phyloP scores from a whole-genome alignment of 2,797 vertebrate genomes.

The Sebastes hubbsi region DNA sequence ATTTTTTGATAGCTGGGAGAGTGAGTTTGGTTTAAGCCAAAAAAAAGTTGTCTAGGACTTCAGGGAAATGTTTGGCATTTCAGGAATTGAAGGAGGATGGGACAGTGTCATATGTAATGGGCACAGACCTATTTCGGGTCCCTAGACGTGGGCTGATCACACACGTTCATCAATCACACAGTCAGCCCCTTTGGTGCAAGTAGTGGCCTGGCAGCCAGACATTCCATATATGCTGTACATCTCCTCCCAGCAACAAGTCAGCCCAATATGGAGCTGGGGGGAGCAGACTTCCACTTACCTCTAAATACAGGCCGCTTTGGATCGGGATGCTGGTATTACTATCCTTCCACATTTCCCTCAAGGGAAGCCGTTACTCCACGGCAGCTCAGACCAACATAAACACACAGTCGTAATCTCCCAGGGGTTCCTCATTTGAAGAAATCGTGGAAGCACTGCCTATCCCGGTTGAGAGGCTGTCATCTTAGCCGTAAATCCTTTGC shows the following conservation, averaged over 20 bases:
- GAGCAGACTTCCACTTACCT: not conserved
- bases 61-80: constrained; percentile 54
- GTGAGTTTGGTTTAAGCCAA: not conserved
- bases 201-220: constrained; percentile 34
- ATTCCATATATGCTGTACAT: constrained; percentile 53
- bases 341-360: constrained; percentile 6
- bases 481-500: constrained; percentile 31
- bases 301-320: constrained; percentile 4
- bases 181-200: constrained; percentile 24
- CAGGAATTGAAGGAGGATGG: constrained; percentile 52
- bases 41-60: not conserved
- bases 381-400: constrained; percentile 32
- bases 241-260: constrained; percentile 46
- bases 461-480: constrained; percentile 23
- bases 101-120: constrained; percentile 41
- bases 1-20: not conserved
- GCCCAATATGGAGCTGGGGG: constrained; percentile 21
- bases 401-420: constrained; percentile 13
- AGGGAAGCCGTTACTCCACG: constrained; percentile 8
- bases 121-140: constrained; percentile 54
- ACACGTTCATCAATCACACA: constrained; percentile 53
- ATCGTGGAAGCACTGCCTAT: constrained; percentile 10
- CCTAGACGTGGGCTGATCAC: constrained; percentile 18
- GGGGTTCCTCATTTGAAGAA: constrained; percentile 9
- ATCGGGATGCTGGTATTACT: constrained; percentile 10